Evolutionary conservation across 2,888 invertebrate genomes (phyloP).

Genomic region (Lasioglossum morio): DNA sequence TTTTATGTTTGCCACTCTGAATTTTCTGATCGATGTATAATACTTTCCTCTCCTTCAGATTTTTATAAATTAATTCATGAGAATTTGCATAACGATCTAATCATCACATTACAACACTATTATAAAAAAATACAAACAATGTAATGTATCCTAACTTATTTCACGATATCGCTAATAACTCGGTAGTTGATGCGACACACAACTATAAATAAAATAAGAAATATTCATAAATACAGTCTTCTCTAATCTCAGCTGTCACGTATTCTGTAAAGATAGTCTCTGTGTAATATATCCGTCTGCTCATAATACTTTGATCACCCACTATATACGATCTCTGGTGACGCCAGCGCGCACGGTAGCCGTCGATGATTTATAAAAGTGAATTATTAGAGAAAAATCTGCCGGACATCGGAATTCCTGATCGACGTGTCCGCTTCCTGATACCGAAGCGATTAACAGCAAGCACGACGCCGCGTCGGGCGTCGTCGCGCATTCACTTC

Average conservation of each 20-base stretch:
- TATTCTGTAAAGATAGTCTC: not conserved
- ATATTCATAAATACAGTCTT: too few relatives aligned
- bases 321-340: not conserved
- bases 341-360: slow-evolving; percentile 6
- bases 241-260: not conserved
- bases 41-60: too few relatives aligned
- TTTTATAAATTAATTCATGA: too few relatives aligned
- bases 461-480: slow-evolving; percentile 35
- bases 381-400: slow-evolving; percentile 22
- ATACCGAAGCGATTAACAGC: slow-evolving; percentile 53
- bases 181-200: too few relatives aligned
- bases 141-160: too few relatives aligned
- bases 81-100: too few relatives aligned
- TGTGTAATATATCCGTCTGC: not conserved
- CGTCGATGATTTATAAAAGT: slow-evolving; percentile 33
- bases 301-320: not conserved
- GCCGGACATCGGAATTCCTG: slow-evolving; percentile 44
- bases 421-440: slow-evolving; percentile 56
- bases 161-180: too few relatives aligned
- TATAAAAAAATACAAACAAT: too few relatives aligned
- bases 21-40: too few relatives aligned
- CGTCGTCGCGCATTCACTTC: slow-evolving; percentile 51
- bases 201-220: too few relatives aligned
- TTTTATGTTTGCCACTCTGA: too few relatives aligned
- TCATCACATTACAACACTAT: too few relatives aligned